Percentiles rank a stretch among this genome's conserved stretches.
Conservation (phyloP, 2,888 invertebrate species). For the Carpatolechia fugitivella region DNA sequence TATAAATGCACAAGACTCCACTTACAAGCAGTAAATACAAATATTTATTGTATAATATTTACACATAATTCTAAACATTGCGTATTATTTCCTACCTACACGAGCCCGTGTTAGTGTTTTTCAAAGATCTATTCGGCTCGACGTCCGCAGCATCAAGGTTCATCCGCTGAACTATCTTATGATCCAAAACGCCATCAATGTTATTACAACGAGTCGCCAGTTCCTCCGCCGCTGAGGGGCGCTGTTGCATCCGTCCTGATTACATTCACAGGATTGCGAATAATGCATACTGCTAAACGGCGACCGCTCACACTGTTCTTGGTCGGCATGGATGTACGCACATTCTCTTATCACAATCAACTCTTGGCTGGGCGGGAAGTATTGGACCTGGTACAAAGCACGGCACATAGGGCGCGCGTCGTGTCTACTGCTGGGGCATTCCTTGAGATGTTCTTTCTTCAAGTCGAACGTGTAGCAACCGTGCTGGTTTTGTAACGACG, state of each 20-base stretch:
- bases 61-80: neutral
- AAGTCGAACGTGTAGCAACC: conserved; percentile 53
- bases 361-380: conserved; percentile 50
- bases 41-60: too few relatives aligned
- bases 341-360: conserved; percentile 56
- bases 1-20: too few relatives aligned
- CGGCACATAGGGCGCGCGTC: conserved; percentile 48
- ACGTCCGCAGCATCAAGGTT: neutral
- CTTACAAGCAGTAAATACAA: neutral
- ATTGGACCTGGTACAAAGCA: conserved; percentile 52
- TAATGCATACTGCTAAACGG: conserved; percentile 57
- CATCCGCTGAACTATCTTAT: conserved; percentile 13
- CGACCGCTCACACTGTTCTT: conserved; percentile 46
- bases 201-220: neutral
- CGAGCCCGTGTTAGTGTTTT: neutral
- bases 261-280: conserved; percentile 60
- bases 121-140: too few relatives aligned
- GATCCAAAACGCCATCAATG: conserved; percentile 13
- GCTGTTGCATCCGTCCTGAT: conserved; percentile 55
- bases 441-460: conserved; percentile 40
- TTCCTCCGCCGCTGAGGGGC: conserved; percentile 19
- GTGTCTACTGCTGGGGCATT: conserved; percentile 35
- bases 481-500: conserved; percentile 32
- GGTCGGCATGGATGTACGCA: conserved; percentile 49
- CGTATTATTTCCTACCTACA: too few relatives aligned